phyloP scores from a whole-genome alignment of 2,113 vertebrate species.

The Struthidea cinerea region DNA sequence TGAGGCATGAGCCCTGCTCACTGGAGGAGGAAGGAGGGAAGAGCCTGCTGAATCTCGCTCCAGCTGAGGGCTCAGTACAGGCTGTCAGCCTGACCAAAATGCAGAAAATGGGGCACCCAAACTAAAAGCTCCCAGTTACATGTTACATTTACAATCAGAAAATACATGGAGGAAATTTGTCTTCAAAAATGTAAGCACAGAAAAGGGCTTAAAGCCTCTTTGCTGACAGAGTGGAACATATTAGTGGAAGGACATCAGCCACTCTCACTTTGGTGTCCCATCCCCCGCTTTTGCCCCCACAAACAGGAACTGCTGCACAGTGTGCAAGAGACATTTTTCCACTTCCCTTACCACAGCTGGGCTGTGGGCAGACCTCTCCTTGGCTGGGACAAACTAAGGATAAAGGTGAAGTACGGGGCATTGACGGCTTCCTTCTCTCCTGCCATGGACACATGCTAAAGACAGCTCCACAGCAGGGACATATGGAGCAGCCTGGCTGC shows the following conservation, averaged over 20 bases:
- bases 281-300: accelerated
- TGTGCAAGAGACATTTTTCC: not conserved
- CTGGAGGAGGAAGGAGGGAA: not conserved
- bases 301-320: not conserved
- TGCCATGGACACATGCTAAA: not conserved
- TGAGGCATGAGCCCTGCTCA: not conserved
- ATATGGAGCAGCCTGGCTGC: not conserved
- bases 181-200: not conserved
- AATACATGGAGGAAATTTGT: not conserved
- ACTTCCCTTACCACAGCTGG: not conserved
- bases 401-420: not conserved
- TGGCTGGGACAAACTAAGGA: not conserved
- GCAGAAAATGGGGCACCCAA: not conserved
- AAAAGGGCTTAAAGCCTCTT: not conserved
- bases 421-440: not conserved
- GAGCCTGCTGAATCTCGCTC: not conserved
- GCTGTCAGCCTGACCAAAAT: not conserved
- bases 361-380: not conserved
- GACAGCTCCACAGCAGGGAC: not conserved
- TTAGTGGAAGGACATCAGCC: not conserved
- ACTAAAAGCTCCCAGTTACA: not conserved
- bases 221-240: not conserved
- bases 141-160: not conserved
- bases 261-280: not conserved
- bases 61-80: not conserved